phyloP scores from a whole-genome alignment of 2,797 vertebrate genomes.

The Spinus olivaceus region DNA sequence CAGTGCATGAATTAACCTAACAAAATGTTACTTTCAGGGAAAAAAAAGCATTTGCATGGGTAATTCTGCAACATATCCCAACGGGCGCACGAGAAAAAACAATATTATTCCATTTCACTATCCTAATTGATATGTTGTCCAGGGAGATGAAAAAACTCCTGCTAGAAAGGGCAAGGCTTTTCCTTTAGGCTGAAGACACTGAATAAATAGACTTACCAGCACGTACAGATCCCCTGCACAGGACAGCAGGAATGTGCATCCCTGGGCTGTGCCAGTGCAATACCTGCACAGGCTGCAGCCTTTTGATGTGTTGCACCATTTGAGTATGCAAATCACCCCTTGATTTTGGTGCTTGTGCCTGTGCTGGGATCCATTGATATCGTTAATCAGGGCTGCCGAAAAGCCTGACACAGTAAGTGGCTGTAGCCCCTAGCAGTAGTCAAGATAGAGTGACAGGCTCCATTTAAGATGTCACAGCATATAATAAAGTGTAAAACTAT shows the following conservation, averaged over 20 bases:
- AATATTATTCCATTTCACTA: constrained; percentile 22
- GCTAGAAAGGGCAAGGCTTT: neutral
- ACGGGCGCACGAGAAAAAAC: neutral
- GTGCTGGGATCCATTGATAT: constrained; percentile 50
- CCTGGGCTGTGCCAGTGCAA: neutral
- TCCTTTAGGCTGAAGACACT: neutral
- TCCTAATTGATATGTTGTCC: constrained; percentile 28
- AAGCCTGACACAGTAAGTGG: constrained; percentile 71
- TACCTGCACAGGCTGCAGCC: neutral
- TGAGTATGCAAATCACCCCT: constrained; percentile 43
- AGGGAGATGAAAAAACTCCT: neutral
- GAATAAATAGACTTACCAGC: neutral
- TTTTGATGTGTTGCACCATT: neutral
- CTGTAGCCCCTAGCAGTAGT: constrained; percentile 74
- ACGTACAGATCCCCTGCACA: accelerated
- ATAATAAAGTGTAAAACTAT: constrained; percentile 80
- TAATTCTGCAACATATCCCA: constrained; percentile 26
- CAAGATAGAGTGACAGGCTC: constrained; percentile 77
- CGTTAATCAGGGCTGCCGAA: constrained; percentile 74
- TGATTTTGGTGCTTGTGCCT: constrained; percentile 33
- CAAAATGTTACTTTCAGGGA: constrained; percentile 46
- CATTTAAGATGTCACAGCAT: constrained; percentile 79
- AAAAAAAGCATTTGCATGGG: neutral
- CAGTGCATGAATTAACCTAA: constrained; percentile 51
- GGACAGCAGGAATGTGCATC: neutral